These are phyloP conservation scores for Origma solitaria DNA, from an alignment of 2,113 vertebrate species.

Conservation along the genomic window DNA sequence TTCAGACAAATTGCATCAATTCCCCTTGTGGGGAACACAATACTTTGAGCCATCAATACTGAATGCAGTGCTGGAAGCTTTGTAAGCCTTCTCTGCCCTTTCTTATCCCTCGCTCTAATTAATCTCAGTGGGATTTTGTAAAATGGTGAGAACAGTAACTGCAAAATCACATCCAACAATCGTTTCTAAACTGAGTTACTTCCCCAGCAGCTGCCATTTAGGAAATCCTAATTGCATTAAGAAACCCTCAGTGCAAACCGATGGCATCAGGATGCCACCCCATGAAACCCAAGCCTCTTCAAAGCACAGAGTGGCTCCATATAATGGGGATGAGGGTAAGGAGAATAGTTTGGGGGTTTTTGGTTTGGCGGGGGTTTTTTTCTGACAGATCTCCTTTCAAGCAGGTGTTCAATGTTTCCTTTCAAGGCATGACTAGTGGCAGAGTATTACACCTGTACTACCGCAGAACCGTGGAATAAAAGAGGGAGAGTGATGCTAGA, in stretches of 20 bases:
- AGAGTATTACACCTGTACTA: background rate
- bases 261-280: background rate
- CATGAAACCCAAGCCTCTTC: background rate
- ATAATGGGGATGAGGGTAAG: fast-evolving
- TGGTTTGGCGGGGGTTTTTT: background rate
- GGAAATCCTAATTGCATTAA: background rate
- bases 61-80: background rate
- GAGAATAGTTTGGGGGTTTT: background rate
- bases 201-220: background rate
- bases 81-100: background rate
- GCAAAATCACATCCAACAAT: background rate
- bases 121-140: background rate
- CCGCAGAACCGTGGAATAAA: background rate
- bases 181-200: background rate
- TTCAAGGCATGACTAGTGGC: background rate
- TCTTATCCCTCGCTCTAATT: background rate
- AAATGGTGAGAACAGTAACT: background rate
- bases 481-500: background rate
- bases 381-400: background rate
- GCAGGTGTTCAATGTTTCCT: background rate
- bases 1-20: background rate
- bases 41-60: background rate
- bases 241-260: background rate
- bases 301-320: background rate
- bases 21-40: background rate